Percentiles rank a stretch among this genome's conserved stretches.
Evolutionary conservation across 2,113 vertebrate genomes (phyloP).

Genomic region (Potamarius usumacintae): DNA sequence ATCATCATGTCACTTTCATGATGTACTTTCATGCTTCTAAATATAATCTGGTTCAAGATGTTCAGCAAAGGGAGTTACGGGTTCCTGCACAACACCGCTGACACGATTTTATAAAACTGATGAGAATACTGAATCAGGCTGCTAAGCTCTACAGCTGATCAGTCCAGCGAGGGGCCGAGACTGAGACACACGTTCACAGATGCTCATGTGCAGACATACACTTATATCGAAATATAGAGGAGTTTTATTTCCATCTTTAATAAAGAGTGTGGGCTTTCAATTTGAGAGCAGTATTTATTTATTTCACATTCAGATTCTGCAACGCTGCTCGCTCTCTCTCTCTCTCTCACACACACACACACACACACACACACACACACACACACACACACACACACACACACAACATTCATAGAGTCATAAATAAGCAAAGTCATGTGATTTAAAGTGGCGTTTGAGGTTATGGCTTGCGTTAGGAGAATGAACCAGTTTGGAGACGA

Average conservation of each 20-base stretch:
- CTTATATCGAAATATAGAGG: not conserved
- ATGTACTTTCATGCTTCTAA: conserved; percentile 44
- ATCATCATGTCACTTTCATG: conserved; percentile 26
- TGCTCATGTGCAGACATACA: not conserved
- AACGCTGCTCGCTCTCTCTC: too few species aligned
- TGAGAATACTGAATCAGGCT: conserved; percentile 27
- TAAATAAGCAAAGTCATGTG: not conserved
- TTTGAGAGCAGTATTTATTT: too few species aligned
- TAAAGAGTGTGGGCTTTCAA: too few species aligned
- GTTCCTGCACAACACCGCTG: conserved; percentile 52
- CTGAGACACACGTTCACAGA: not conserved
- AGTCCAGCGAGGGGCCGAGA: conserved; percentile 33
- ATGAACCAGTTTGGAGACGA: not conserved
- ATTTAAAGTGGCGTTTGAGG: not conserved
- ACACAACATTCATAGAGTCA: not conserved
- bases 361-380: too few species aligned
- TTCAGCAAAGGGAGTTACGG: conserved; percentile 32
- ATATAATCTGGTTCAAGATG: conserved; percentile 44
- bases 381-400: not conserved
- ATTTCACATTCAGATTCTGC: too few species aligned
- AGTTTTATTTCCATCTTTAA: too few species aligned
- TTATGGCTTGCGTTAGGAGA: not conserved
- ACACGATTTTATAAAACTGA: conserved; percentile 59
- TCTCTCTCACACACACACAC: too few species aligned
- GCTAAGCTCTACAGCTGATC: conserved; percentile 52